These are phyloP conservation scores for Iguana delicatissima DNA, from an alignment of 2,797 vertebrate genomes.

Conservation along the genomic window DNA sequence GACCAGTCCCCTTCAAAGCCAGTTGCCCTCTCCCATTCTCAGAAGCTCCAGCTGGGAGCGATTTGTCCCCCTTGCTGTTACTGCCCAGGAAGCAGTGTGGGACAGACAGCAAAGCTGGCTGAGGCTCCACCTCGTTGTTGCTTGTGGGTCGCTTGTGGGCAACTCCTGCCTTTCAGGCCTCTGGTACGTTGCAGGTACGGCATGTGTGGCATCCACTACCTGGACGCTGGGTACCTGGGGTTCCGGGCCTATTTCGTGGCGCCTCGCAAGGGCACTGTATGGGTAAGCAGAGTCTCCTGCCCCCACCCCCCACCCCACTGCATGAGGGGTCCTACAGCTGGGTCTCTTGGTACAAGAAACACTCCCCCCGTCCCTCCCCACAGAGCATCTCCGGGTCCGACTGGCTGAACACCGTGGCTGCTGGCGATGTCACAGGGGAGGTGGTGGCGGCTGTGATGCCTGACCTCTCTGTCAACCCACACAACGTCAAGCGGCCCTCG, in stretches of 20 bases:
- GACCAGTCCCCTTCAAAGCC: too few species aligned
- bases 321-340: not conserved
- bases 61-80: too few species aligned
- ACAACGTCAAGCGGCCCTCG: constrained; percentile 81
- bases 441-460: constrained; percentile 87
- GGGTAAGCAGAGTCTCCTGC: constrained; percentile 82
- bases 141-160: too few species aligned
- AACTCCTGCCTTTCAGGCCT: not conserved
- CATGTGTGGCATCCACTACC: constrained; percentile 91
- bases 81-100: too few species aligned
- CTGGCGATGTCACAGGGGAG: constrained; percentile 87
- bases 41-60: too few species aligned
- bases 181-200: constrained; percentile 75
- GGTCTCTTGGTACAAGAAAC: not conserved
- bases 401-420: constrained; percentile 88
- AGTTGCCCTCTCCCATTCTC: too few species aligned
- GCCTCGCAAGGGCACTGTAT: constrained; percentile 87
- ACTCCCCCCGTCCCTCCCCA: constrained; percentile 6
- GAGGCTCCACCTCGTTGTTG: not conserved
- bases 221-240: constrained; percentile 87
- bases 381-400: constrained; percentile 93
- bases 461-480: constrained; percentile 75
- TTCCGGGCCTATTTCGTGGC: constrained; percentile 85
- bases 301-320: not conserved
- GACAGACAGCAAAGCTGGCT: not conserved